Conservation (phyloP, 2,113 vertebrate genomes). For the Vulpes lagopus region DNA sequence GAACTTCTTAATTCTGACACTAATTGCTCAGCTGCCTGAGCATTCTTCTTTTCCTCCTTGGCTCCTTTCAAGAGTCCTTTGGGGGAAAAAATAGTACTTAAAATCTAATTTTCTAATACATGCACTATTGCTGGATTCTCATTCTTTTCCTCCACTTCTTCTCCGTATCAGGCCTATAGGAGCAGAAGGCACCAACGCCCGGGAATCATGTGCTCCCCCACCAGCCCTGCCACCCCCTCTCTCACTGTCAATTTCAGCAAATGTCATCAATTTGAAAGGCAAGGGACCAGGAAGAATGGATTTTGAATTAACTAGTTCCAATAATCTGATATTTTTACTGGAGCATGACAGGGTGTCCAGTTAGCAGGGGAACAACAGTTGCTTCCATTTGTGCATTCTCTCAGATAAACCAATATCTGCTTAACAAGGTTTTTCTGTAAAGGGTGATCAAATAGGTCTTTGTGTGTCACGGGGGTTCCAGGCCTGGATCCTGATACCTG, state of each 20-base stretch:
- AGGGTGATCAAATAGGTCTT: neutral
- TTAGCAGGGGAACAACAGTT: conserved; percentile 37
- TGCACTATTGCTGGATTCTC: neutral
- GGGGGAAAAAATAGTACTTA: neutral
- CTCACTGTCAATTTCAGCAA: conserved; percentile 32
- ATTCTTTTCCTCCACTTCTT: rapidly evolving
- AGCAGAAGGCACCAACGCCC: neutral
- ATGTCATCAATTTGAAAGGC: conserved; percentile 70
- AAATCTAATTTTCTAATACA: conserved; percentile 16
- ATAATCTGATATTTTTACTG: conserved; percentile 72
- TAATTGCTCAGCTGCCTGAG: neutral
- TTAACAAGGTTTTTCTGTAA: conserved; percentile 49
- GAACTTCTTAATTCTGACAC: neutral
- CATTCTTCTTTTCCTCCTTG: neutral
- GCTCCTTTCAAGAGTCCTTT: conserved; percentile 34
- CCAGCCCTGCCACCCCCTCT: neutral
- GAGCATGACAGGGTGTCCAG: conserved; percentile 53
- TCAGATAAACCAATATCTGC: conserved; percentile 45
- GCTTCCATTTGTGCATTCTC: conserved; percentile 46
- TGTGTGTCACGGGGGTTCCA: neutral
- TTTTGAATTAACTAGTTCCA: conserved; percentile 78
- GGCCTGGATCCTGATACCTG: neutral
- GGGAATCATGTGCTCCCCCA: rapidly evolving
- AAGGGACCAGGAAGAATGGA: conserved; percentile 73
- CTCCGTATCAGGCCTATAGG: rapidly evolving